phyloP scores from a whole-genome alignment of 2,113 vertebrate species.

The Felis catus region DNA sequence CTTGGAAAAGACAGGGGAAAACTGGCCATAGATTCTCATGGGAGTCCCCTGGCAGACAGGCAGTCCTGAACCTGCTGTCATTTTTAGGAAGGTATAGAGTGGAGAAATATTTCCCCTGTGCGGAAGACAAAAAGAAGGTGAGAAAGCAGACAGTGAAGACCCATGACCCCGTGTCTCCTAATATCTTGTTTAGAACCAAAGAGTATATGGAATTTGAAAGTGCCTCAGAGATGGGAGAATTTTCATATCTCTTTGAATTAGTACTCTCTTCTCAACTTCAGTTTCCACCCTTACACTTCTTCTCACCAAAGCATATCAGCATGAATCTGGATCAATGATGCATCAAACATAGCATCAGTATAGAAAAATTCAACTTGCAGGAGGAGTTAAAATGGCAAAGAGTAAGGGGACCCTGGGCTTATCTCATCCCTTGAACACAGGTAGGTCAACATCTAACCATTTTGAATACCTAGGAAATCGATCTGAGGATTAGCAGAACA shows the following conservation, averaged over 20 bases:
- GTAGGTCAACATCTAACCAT: too few relatives aligned
- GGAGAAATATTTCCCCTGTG: constrained; percentile 64
- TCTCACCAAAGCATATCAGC: not conserved
- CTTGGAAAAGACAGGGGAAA: constrained; percentile 58
- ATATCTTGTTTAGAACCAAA: not conserved
- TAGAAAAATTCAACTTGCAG: not conserved
- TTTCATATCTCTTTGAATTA: not conserved
- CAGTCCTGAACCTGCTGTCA: constrained; percentile 58
- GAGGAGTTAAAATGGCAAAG: too few relatives aligned
- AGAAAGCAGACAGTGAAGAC: constrained; percentile 14
- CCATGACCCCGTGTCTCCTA: not conserved
- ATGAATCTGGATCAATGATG: not conserved
- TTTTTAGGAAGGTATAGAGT: constrained; percentile 47
- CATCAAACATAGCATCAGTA: not conserved
- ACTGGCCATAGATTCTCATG: not conserved
- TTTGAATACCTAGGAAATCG: too few relatives aligned
- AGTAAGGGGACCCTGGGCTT: too few relatives aligned
- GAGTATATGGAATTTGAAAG: not conserved
- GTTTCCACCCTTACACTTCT: not conserved
- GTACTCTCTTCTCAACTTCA: not conserved
- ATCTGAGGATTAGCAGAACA: too few relatives aligned
- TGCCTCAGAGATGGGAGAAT: not conserved
- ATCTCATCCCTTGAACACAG: too few relatives aligned
- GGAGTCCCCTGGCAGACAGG: constrained; percentile 47
- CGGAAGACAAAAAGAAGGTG: constrained; percentile 47